Conservation (phyloP, 2,113 vertebrate genomes). For the Saccopteryx bilineata region DNA sequence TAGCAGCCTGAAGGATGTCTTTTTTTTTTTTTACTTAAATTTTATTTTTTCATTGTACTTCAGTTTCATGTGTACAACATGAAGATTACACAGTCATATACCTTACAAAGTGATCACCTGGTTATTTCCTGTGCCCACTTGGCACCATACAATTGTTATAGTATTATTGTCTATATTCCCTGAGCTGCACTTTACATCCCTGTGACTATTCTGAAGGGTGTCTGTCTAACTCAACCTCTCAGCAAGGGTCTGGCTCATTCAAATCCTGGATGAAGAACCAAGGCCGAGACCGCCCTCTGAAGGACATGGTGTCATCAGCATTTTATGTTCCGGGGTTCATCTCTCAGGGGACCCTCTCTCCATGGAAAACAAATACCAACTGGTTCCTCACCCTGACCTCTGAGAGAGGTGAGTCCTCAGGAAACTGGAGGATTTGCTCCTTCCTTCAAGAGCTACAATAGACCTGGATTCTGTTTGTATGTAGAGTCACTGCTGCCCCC, state of each 20-base stretch:
- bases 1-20: background rate
- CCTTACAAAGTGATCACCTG: no score
- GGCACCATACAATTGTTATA: no score
- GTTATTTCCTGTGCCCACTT: no score
- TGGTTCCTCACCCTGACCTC: background rate
- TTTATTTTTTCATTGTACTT: background rate
- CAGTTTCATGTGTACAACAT: background rate
- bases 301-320: background rate
- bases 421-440: background rate
- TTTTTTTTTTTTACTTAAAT: background rate
- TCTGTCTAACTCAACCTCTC: background rate
- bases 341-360: background rate
- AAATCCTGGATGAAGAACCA: background rate
- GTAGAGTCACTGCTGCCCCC: background rate
- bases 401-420: background rate
- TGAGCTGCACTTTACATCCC: background rate
- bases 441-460: background rate
- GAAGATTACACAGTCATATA: background rate
- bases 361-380: background rate
- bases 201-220: background rate
- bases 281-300: background rate
- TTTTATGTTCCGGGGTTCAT: background rate
- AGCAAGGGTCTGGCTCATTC: no score
- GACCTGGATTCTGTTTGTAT: background rate
- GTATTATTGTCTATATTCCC: background rate